Conservation (phyloP, 30 jellyfish, hydroid and myxozoan genomes). For the Aurelia sp. region DNA sequence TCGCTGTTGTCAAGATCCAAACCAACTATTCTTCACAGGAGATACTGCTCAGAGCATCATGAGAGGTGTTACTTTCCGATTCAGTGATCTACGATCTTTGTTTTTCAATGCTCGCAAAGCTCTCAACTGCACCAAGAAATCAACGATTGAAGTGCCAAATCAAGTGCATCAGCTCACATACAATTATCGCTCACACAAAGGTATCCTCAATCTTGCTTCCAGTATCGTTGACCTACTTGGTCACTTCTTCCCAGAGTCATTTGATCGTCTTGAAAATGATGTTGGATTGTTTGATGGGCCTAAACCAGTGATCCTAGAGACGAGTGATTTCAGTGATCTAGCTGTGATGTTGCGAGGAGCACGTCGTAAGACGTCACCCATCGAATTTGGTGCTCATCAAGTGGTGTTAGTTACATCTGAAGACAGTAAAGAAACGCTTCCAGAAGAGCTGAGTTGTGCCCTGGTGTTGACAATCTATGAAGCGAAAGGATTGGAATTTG, state of each 20-base stretch:
- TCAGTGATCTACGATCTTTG: constrained; percentile 81
- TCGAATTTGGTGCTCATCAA: constrained; percentile 97
- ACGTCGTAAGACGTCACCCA: constrained; percentile 84
- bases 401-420: constrained; percentile 86
- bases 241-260: constrained; percentile 78
- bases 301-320: constrained; percentile 84
- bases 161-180: constrained; percentile 74
- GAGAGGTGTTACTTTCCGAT: constrained; percentile 90
- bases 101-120: constrained; percentile 62
- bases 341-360: constrained; percentile 85
- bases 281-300: constrained; percentile 93
- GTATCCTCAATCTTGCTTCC: constrained; percentile 79
- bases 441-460: constrained; percentile 81
- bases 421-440: constrained; percentile 77
- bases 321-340: constrained; percentile 76
- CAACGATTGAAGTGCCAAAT: constrained; percentile 61
- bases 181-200: constrained; percentile 93
- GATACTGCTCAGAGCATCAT: constrained; percentile 95
- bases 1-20: constrained; percentile 80
- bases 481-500: constrained; percentile 95
- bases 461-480: constrained; percentile 83
- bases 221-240: constrained; percentile 67
- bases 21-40: constrained; percentile 87
- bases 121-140: constrained; percentile 15
- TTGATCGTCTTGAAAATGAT: constrained; percentile 77